Conservation (phyloP, 2,888 invertebrate species). For the Drosophila pseudotakahashii region DNA sequence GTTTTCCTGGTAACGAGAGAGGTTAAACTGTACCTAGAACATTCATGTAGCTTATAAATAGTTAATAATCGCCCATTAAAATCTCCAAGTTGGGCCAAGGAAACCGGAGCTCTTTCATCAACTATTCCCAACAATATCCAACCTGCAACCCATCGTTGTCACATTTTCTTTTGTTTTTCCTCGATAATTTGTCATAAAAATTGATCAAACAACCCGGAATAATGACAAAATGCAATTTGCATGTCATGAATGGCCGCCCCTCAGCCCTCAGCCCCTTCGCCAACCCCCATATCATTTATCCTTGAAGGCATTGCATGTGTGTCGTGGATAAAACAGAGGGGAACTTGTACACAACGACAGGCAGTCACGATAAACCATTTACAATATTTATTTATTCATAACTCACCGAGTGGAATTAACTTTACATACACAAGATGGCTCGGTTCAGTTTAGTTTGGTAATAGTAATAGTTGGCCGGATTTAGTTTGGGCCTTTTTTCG, state of each 20-base stretch:
- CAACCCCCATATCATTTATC: conserved; percentile 51
- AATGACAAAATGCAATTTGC: conserved; percentile 76
- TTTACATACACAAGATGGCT: conserved; percentile 45
- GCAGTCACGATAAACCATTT: conserved; percentile 77
- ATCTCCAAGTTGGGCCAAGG: conserved; percentile 4
- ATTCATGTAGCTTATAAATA: conserved; percentile 16
- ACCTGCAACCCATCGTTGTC: conserved; percentile 10
- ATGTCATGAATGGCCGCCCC: conserved; percentile 60
- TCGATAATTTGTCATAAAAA: conserved; percentile 76
- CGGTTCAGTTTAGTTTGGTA: conserved; percentile 28
- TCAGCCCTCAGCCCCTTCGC: not conserved
- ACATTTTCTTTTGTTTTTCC: conserved; percentile 29
- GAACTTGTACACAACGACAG: conserved; percentile 58
- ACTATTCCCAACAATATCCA: not conserved
- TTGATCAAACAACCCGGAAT: conserved; percentile 77
- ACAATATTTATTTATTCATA: conserved; percentile 80
- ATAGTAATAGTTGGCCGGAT: conserved; percentile 40
- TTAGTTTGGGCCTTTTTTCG: conserved; percentile 26
- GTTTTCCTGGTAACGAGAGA: not conserved
- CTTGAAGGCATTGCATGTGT: conserved; percentile 53
- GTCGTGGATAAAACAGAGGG: conserved; percentile 6
- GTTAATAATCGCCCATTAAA: conserved; percentile 23
- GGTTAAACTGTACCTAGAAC: not conserved
- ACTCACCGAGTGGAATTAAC: conserved; percentile 53
- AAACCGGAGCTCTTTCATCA: conserved; percentile 10